Conservation (phyloP, 2,888 invertebrate genomes). For the Agrotis puta region DNA sequence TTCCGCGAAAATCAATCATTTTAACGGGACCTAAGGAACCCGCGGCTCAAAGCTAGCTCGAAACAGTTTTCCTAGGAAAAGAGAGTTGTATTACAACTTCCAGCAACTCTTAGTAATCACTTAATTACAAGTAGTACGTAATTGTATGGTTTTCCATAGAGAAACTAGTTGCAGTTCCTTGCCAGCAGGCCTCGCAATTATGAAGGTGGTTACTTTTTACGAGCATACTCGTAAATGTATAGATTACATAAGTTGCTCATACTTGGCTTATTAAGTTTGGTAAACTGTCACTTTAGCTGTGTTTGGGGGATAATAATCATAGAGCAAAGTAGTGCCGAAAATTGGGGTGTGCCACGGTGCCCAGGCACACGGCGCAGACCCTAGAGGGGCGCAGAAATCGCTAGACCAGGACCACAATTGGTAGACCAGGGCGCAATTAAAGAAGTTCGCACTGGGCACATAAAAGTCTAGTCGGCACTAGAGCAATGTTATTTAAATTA, state of each 20-base stretch:
- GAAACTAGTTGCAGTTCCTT: conserved; percentile 19
- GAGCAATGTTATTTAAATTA: background rate
- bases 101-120: conserved; percentile 45
- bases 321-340: background rate
- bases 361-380: no score
- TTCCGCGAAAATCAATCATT: conserved; percentile 11
- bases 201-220: conserved; percentile 41
- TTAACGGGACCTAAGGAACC: conserved; percentile 20
- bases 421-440: no score
- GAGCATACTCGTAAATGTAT: conserved; percentile 29
- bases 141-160: conserved; percentile 60
- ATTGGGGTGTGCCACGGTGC: no score
- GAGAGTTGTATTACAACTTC: conserved; percentile 42
- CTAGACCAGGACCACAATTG: no score
- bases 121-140: conserved; percentile 54
- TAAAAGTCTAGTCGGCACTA: no score
- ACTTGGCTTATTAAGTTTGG: conserved; percentile 27
- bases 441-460: no score
- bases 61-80: conserved; percentile 45
- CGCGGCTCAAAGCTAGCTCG: conserved; percentile 6
- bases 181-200: conserved; percentile 19
- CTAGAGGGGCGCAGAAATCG: no score
- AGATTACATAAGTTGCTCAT: conserved; percentile 22
- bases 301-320: background rate
- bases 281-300: conserved; percentile 5